These are phyloP conservation scores for Pantelozetes paolii DNA, from an alignment of 2,888 invertebrate genomes.

Conservation along the genomic window DNA sequence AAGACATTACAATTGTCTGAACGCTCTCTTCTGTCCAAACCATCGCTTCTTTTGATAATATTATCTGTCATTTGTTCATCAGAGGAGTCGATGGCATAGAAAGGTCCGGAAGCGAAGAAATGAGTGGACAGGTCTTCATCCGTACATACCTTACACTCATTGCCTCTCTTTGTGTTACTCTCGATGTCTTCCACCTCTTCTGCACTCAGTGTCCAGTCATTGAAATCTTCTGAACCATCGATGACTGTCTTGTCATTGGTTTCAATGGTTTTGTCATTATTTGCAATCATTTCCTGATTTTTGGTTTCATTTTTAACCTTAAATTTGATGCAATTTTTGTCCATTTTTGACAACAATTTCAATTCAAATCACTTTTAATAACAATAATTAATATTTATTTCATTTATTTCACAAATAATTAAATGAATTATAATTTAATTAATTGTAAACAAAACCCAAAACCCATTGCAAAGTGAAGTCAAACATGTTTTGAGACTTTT, in stretches of 20 bases:
- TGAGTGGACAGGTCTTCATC: constrained; percentile 19
- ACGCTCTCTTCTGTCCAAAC: not conserved
- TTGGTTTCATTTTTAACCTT: not conserved
- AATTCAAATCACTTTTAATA: not conserved
- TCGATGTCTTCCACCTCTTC: not conserved
- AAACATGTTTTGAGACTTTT: constrained; percentile 16
- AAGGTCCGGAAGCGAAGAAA: constrained; percentile 40
- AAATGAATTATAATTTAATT: not conserved
- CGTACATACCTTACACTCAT: not conserved
- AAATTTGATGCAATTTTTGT: not conserved
- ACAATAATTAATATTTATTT: not conserved
- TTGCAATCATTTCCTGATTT: constrained; percentile 3
- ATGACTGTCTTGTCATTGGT: not conserved
- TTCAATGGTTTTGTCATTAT: not conserved
- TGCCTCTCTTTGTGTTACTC: not conserved
- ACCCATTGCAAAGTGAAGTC: not conserved
- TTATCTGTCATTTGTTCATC: constrained; percentile 2
- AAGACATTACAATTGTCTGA: constrained; percentile 34
- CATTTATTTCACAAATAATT: not conserved
- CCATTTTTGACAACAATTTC: not conserved
- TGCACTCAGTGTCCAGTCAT: not conserved
- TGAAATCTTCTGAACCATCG: not conserved
- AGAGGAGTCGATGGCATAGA: constrained; percentile 28
- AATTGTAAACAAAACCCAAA: constrained; percentile 4
- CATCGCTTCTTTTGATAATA: not conserved